phyloP scores from a whole-genome alignment of 2,113 vertebrate species.

The Ailuropoda melanoleuca region DNA sequence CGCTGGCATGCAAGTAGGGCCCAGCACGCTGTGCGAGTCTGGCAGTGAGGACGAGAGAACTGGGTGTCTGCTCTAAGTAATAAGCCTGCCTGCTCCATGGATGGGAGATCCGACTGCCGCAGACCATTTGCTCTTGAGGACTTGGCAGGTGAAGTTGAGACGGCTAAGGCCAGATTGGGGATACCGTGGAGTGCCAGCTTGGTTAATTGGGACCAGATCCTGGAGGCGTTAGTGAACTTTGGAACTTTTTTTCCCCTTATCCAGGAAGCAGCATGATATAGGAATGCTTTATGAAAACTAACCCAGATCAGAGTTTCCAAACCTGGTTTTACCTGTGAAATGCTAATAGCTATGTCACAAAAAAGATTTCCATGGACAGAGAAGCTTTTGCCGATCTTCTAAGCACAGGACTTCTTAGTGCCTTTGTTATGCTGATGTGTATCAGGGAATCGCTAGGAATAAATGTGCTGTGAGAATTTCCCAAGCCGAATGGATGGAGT shows the following conservation, averaged over 20 bases:
- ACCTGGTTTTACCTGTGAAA: background rate
- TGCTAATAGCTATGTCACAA: background rate
- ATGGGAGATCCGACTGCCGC: background rate
- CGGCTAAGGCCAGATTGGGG: background rate
- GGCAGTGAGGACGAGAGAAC: background rate
- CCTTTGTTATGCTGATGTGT: background rate
- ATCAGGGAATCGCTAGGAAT: background rate
- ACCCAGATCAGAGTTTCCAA: background rate
- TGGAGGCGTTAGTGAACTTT: background rate
- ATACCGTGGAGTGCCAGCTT: background rate
- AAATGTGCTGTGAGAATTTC: background rate
- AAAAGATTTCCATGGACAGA: background rate
- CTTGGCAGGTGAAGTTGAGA: background rate
- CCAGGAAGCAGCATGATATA: background rate
- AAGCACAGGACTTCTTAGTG: background rate
- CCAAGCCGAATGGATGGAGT: background rate
- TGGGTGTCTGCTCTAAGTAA: background rate
- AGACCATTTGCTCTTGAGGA: background rate
- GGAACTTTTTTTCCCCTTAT: background rate
- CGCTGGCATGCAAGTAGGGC: background rate
- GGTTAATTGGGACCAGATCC: background rate
- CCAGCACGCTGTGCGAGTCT: background rate
- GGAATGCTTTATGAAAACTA: background rate
- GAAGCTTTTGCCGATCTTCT: background rate
- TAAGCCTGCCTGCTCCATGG: background rate